phyloP scores from a whole-genome alignment of 2,888 invertebrate species.

The Pinctada fucata region DNA sequence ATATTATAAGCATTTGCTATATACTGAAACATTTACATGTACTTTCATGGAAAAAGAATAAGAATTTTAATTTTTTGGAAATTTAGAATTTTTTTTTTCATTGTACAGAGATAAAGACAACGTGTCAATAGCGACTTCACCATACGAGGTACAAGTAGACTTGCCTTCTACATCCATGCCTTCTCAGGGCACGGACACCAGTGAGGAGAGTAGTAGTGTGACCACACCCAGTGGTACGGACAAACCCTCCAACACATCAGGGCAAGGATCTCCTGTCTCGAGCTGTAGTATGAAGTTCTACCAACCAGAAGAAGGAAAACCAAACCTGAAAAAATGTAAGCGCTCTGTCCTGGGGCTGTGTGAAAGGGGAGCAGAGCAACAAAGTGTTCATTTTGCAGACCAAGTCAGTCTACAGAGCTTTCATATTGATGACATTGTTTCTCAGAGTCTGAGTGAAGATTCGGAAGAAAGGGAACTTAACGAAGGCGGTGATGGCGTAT shows the following conservation, averaged over 20 bases:
- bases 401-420: slow-evolving; percentile 57
- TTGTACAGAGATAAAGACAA: slow-evolving; percentile 40
- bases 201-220: slow-evolving; percentile 33
- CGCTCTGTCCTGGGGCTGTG: slow-evolving; percentile 56
- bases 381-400: slow-evolving; percentile 59
- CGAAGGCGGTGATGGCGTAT: slow-evolving; percentile 20
- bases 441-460: slow-evolving; percentile 46
- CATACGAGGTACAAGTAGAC: slow-evolving; percentile 53
- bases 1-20: no score
- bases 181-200: slow-evolving; percentile 34
- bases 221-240: slow-evolving; percentile 35
- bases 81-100: no score
- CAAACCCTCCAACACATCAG: slow-evolving; percentile 50
- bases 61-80: no score
- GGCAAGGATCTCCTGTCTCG: slow-evolving; percentile 68
- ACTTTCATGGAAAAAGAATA: no score
- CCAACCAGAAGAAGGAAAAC: slow-evolving; percentile 51
- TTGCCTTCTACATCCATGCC: slow-evolving; percentile 28
- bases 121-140: slow-evolving; percentile 50
- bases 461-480: slow-evolving; percentile 27
- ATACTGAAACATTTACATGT: no score
- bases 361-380: slow-evolving; percentile 60
- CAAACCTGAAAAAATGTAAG: slow-evolving; percentile 58
- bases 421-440: slow-evolving; percentile 54
- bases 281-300: slow-evolving; percentile 64